Base-by-base conservation (phyloP, 2,888 invertebrate species). In the Thyatira batis region DNA sequence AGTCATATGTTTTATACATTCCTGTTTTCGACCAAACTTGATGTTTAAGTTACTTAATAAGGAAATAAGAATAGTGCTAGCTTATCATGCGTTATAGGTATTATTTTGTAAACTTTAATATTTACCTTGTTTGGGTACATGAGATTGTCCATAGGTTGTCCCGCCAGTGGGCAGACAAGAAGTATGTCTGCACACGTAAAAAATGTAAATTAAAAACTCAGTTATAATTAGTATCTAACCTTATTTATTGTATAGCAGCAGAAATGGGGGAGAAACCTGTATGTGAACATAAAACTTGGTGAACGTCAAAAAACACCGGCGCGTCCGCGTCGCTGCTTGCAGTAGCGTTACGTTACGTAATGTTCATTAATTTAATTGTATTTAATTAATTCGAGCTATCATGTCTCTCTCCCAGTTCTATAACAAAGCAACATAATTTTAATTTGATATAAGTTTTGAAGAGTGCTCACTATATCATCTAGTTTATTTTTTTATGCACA, bases 1-100 rank as follows among this genome's bases (percentile, higher is more conserved):
- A 92, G 92, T 91, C 92, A 92, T 78, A 83, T 87, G 90, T 92
- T 91, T 87, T 87, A 88, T 79, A 89, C 92, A 91, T 91, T 92
- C 92, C 92, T 91, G 90, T 91, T 91, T 85, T 85, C 87, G 90
- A 91, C 89, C 90, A 90, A 91, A 90, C 89, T 80, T 84, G 76
- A 77, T 79, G 72, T 80, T 78, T 72, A 76, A 82, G 76, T 74
- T 78, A 73, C 79, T 78, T 79, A 73, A 51, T 53, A 63, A 63
- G 59, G 64, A 74, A 65, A 58, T 69, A 69, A 73, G 67, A 54
- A 55, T 64, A 63, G 61, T 66, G 45, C 68, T 59, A 58, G 62
- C 58, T 67, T 58, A 59, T 53, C 48, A 43, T 56, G 44, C 28
- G 51, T 51, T 43, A 27, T 48, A 27, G 9, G 27, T 27, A 27